A percentile compares a stretch with the other conserved stretches of the same genome.
phyloP scores from a whole-genome alignment of 2,888 invertebrate species.

The Eupithecia dodoneata region DNA sequence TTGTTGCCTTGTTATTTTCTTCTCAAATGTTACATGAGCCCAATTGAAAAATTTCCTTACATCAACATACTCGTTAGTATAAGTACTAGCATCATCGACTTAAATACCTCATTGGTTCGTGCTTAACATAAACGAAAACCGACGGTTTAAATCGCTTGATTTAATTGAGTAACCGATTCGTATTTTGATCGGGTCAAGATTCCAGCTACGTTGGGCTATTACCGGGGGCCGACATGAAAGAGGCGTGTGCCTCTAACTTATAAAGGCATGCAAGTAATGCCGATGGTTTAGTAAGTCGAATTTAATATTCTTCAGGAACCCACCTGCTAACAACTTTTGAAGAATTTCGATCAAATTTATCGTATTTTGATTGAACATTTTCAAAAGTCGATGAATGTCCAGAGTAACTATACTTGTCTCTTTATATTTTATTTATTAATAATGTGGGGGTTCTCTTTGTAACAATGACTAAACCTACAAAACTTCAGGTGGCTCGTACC shows the following conservation, averaged over 20 bases:
- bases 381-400: not conserved
- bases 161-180: slow-evolving; percentile 23
- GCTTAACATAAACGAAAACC: not conserved
- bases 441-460: not conserved
- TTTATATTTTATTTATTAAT: not conserved
- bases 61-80: not conserved
- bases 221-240: slow-evolving; percentile 65
- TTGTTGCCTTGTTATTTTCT: not conserved
- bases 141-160: slow-evolving; percentile 12
- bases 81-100: not conserved
- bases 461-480: not conserved
- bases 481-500: not conserved
- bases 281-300: slow-evolving; percentile 54
- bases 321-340: not conserved
- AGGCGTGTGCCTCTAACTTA: slow-evolving; percentile 64
- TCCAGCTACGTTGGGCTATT: slow-evolving; percentile 57
- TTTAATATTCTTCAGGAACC: slow-evolving; percentile 45
- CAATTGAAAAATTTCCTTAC: not conserved
- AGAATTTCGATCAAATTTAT: not conserved
- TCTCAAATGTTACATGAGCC: not conserved
- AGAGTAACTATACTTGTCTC: not conserved
- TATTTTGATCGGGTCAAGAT: slow-evolving; percentile 56
- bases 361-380: not conserved
- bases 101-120: not conserved
- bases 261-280: slow-evolving; percentile 60